Evolutionary conservation across 2,113 vertebrate species (phyloP).

Genomic region (Scatophagus argus): DNA sequence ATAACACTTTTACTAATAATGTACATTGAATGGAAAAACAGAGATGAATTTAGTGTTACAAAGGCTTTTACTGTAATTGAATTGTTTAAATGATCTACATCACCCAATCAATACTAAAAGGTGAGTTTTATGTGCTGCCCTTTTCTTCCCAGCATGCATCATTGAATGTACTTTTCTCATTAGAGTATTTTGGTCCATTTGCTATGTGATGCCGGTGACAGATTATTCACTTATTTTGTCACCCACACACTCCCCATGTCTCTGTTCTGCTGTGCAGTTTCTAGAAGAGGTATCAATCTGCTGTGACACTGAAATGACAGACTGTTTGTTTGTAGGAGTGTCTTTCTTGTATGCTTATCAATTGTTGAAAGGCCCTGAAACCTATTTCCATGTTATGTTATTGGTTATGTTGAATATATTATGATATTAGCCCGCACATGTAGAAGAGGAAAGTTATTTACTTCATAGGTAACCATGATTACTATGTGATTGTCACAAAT

Average conservation of each 20-base stretch:
- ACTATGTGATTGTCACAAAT: no score
- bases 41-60: constrained; percentile 53
- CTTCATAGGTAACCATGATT: no score
- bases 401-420: no score
- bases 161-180: constrained; percentile 60
- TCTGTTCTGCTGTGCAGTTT: constrained; percentile 22
- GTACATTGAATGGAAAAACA: constrained; percentile 54
- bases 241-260: constrained; percentile 30
- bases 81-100: constrained; percentile 73
- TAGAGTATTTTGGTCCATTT: constrained; percentile 37
- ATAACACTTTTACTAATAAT: constrained; percentile 53
- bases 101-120: constrained; percentile 61
- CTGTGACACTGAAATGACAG: constrained; percentile 5
- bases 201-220: constrained; percentile 39
- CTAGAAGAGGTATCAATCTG: constrained; percentile 36
- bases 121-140: constrained; percentile 57
- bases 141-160: constrained; percentile 51
- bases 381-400: no score
- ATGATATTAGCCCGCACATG: no score
- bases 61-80: constrained; percentile 69
- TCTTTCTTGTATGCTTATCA: background rate
- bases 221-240: constrained; percentile 59
- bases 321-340: background rate
- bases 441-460: no score
- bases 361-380: background rate